Evolutionary conservation across 2,797 vertebrate genomes (phyloP).

Genomic region (Rhynchonycteris naso): DNA sequence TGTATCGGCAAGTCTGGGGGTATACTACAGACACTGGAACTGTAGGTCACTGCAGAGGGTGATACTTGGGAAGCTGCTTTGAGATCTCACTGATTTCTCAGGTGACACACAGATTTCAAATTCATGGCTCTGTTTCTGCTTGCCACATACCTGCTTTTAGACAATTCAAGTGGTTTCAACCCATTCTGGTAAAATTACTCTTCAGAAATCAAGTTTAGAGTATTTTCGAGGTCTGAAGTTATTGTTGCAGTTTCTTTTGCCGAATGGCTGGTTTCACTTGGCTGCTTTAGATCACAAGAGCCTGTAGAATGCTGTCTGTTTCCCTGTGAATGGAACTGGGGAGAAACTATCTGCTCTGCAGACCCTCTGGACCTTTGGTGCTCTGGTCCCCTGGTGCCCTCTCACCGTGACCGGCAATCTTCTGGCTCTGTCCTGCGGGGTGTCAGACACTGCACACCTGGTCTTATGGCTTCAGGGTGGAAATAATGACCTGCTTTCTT

Average conservation of each 20-base stretch:
- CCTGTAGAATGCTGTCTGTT: fast-evolving
- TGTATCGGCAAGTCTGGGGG: neutral
- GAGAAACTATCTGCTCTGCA: neutral
- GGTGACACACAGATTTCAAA: neutral
- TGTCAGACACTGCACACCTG: no score
- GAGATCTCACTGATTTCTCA: neutral
- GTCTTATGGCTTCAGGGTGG: neutral
- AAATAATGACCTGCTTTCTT: neutral
- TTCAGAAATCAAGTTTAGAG: neutral
- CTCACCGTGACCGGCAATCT: neutral
- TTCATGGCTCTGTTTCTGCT: neutral
- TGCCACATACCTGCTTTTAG: neutral
- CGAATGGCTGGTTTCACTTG: neutral
- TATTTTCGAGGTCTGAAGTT: neutral
- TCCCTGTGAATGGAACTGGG: neutral
- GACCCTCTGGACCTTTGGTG: no score
- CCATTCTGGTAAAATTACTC: neutral
- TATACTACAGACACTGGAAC: neutral
- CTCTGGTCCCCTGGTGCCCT: neutral
- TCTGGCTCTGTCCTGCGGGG: neutral
- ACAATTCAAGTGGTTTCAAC: neutral
- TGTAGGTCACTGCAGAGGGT: fast-evolving
- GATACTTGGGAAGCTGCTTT: neutral
- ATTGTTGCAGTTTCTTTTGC: neutral
- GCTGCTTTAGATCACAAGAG: fast-evolving